A percentile compares a stretch with the other conserved stretches of the same genome.
phyloP scores from a whole-genome alignment of 2,113 vertebrate genomes.

The Ranitomeya imitator region DNA sequence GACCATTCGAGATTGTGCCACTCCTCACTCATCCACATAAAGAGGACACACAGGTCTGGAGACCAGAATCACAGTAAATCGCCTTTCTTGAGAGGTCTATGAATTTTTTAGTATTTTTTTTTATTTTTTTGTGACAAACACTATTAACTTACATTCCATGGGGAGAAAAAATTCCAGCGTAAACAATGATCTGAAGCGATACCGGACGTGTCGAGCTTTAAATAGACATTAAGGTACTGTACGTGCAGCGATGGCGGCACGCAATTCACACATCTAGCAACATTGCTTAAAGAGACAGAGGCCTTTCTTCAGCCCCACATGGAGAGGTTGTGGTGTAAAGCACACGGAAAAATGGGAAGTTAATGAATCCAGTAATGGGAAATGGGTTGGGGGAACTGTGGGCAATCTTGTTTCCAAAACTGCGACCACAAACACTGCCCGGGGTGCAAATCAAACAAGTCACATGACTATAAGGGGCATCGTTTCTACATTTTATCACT shows the following conservation, averaged over 20 bases:
- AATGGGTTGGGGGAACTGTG: slow-evolving; percentile 45
- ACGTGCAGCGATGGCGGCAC: slow-evolving; percentile 59
- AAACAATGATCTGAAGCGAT: slow-evolving; percentile 79
- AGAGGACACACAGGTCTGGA: neutral
- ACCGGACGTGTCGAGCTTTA: slow-evolving; percentile 74
- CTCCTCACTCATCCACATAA: neutral
- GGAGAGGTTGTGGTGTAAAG: slow-evolving; percentile 86
- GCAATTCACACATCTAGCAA: slow-evolving; percentile 79
- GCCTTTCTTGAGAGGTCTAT: neutral
- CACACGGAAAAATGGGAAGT: slow-evolving; percentile 84
- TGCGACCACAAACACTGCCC: slow-evolving; percentile 62
- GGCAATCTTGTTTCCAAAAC: slow-evolving; percentile 65
- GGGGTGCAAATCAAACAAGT: neutral
- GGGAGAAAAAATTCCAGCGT: slow-evolving; percentile 83
- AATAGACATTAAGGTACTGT: slow-evolving; percentile 70
- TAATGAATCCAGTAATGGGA: slow-evolving; percentile 69
- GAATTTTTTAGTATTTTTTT: slow-evolving; percentile 73
- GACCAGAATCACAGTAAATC: neutral
- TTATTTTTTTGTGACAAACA: slow-evolving; percentile 85
- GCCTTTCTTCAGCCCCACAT: slow-evolving; percentile 84
- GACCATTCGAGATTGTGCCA: neutral
- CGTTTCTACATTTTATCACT: neutral
- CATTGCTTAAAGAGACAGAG: slow-evolving; percentile 81
- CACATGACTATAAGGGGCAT: neutral
- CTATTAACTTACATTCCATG: slow-evolving; percentile 89